These are phyloP conservation scores for Grantiella picta DNA, from an alignment of 2,113 vertebrate genomes.

Conservation along the genomic window DNA sequence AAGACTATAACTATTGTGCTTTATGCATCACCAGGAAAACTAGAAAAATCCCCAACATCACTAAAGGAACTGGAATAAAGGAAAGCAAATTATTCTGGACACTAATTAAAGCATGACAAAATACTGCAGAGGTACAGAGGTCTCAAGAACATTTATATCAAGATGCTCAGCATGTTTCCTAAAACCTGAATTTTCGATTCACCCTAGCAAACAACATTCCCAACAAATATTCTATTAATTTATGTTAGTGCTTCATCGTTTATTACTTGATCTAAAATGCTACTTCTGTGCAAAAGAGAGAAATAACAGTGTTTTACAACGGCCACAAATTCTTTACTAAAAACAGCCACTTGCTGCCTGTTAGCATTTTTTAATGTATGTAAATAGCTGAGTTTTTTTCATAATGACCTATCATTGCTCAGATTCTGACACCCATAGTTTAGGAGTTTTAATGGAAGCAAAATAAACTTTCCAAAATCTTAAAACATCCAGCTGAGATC, in stretches of 20 bases:
- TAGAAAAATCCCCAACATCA: neutral
- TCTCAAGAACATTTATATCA: neutral
- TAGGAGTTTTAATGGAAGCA: neutral
- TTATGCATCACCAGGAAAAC: neutral
- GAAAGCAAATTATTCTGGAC: neutral
- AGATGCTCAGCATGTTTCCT: neutral
- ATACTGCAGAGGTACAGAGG: neutral
- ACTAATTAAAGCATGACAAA: neutral
- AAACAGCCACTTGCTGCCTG: neutral
- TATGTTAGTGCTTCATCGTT: neutral
- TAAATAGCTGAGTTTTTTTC: neutral
- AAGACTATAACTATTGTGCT: fast-evolving
- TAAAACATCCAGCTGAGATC: neutral
- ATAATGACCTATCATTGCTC: neutral
- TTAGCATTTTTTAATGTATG: neutral
- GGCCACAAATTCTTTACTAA: neutral
- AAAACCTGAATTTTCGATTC: neutral
- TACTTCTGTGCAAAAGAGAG: neutral
- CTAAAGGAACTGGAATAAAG: neutral
- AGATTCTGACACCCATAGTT: neutral
- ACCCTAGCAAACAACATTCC: neutral
- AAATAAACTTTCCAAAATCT: neutral
- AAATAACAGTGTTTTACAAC: neutral
- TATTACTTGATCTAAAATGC: neutral
- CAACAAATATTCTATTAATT: neutral